Evolutionary conservation across 2,888 invertebrate species (phyloP).

Genomic region (Cosmia trapezina): DNA sequence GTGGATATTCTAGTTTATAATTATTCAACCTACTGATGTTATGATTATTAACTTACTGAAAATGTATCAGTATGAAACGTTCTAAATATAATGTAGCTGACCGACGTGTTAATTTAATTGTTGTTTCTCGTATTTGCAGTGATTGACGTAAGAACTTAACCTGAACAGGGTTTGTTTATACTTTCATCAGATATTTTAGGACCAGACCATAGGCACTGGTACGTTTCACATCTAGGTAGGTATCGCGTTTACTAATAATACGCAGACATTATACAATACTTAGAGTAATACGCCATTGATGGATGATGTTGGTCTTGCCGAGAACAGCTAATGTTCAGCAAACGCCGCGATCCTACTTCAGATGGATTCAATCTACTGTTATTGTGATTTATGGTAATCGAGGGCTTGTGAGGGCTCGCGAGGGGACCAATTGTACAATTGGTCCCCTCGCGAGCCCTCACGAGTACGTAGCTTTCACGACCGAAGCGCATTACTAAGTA

Average conservation of each 20-base stretch:
- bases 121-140: not conserved
- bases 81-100: not conserved
- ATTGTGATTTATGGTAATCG: constrained; percentile 65
- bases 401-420: constrained; percentile 9
- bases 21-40: not conserved
- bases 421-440: constrained; percentile 36
- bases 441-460: no score
- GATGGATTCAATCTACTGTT: constrained; percentile 52
- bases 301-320: constrained; percentile 29
- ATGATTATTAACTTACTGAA: not conserved
- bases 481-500: not conserved
- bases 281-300: constrained; percentile 27
- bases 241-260: not conserved
- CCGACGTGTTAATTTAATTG: no score
- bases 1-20: not conserved
- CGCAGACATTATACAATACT: not conserved
- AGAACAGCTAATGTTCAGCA: constrained; percentile 36
- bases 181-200: not conserved
- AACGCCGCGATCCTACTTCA: constrained; percentile 31
- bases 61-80: no score
- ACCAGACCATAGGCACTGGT: not conserved
- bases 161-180: not conserved
- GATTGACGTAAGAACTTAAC: not conserved
- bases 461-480: constrained; percentile 29
- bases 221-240: no score